Percentiles rank a stretch among this genome's conserved stretches.
Evolutionary conservation across 2,113 vertebrate species (phyloP).

Genomic region (Tenebrosternarchus preto): DNA sequence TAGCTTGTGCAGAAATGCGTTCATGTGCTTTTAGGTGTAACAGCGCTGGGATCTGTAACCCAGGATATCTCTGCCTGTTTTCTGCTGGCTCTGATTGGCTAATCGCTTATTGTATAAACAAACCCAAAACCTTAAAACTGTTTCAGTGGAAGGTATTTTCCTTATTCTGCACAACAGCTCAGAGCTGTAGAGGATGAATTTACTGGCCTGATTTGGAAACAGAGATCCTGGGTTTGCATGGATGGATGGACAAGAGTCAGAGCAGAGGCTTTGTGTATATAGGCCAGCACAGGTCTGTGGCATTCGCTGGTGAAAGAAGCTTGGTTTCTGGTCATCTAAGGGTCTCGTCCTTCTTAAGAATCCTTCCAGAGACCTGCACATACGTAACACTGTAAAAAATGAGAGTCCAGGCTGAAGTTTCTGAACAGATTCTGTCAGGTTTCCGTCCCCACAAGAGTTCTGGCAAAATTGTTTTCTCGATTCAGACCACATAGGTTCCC

Average conservation of each 20-base stretch:
- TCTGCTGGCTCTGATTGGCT: conserved; percentile 6
- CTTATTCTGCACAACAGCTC: not conserved
- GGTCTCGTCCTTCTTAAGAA: not conserved
- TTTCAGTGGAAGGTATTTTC: not conserved
- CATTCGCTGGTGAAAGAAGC: not conserved
- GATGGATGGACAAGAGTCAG: too few relatives aligned
- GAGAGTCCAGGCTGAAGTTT: not conserved
- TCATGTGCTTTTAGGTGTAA: conserved; percentile 16
- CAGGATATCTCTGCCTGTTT: not conserved
- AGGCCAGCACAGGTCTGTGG: not conserved
- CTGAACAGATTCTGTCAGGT: not conserved
- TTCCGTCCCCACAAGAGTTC: not conserved
- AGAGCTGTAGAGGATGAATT: not conserved
- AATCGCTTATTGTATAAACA: conserved; percentile 8
- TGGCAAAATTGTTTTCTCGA: not conserved
- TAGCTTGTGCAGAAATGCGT: conserved; percentile 20
- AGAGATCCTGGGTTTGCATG: not conserved
- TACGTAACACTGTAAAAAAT: not conserved
- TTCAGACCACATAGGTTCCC: too few relatives aligned
- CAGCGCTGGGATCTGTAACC: conserved; percentile 12
- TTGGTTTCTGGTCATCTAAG: not conserved
- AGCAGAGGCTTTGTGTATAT: not conserved
- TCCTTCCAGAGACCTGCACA: not conserved
- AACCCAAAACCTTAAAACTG: not conserved
- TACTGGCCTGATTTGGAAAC: not conserved